Evolutionary conservation across 2,113 vertebrate species (phyloP).

Genomic region (Thinocorus orbignyianus): DNA sequence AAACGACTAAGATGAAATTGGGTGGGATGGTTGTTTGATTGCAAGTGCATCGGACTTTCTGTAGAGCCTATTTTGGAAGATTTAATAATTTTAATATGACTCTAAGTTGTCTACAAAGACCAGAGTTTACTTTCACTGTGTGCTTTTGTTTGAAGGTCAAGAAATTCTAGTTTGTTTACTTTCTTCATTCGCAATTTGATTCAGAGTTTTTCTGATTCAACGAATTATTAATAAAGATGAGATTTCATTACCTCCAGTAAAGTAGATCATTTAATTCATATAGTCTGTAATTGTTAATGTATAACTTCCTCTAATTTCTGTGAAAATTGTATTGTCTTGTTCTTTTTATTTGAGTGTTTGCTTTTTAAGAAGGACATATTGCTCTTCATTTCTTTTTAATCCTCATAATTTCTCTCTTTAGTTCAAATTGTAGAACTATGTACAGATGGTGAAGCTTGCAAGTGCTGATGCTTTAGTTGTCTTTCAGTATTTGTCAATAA

Average conservation of each 20-base stretch:
- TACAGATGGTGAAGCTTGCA: neutral
- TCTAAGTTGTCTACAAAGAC: neutral
- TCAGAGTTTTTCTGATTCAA: neutral
- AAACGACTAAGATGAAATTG: neutral
- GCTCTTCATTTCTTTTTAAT: neutral
- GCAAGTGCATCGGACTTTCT: neutral
- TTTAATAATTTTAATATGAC: neutral
- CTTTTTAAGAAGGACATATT: neutral
- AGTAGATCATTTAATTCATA: neutral
- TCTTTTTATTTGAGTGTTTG: neutral
- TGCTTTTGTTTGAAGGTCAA: neutral
- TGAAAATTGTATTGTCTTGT: neutral
- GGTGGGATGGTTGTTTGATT: neutral
- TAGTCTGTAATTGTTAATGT: neutral
- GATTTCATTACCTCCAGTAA: constrained; percentile 3
- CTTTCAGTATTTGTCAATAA: neutral
- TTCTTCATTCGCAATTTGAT: neutral
- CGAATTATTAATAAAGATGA: neutral
- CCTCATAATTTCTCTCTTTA: neutral
- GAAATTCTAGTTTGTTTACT: neutral
- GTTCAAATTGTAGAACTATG: neutral
- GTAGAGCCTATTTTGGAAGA: neutral
- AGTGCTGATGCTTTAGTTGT: neutral
- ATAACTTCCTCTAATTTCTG: neutral
- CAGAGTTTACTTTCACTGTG: neutral